A percentile compares a stretch with the other conserved stretches of the same genome.
phyloP scores from a whole-genome alignment of 1,140 invertebrate species.

The Drosophila ambigua region DNA sequence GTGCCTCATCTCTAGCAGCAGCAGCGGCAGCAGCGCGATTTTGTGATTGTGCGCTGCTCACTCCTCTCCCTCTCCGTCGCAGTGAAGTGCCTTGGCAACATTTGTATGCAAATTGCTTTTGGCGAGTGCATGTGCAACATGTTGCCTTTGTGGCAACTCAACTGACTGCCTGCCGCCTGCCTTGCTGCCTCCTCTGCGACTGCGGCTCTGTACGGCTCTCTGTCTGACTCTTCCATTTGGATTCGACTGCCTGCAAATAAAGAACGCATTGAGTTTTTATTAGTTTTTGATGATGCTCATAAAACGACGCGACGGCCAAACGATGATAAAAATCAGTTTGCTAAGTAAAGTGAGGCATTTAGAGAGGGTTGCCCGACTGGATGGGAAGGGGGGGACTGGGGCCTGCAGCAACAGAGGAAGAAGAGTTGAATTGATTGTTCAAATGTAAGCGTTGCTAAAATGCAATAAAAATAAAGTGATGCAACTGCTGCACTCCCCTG shows the following conservation, averaged over 20 bases:
- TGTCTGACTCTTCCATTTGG: no score
- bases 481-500: conserved; percentile 13
- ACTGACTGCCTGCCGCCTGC: background rate
- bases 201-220: no score
- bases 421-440: conserved; percentile 65
- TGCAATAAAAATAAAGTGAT: conserved; percentile 62
- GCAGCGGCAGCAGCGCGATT: no score
- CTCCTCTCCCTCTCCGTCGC: background rate
- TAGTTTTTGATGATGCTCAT: conserved; percentile 82
- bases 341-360: conserved; percentile 79
- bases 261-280: conserved; percentile 82
- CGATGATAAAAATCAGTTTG: conserved; percentile 81
- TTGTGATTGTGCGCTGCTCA: background rate
- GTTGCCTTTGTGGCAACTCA: conserved; percentile 49
- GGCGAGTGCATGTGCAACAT: conserved; percentile 76
- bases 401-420: background rate
- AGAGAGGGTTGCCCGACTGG: conserved; percentile 1
- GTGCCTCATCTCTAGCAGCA: background rate
- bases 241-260: conserved; percentile 72
- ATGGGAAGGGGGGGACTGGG: background rate
- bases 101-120: conserved; percentile 78
- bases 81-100: conserved; percentile 76
- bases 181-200: background rate
- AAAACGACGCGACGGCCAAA: conserved; percentile 73
- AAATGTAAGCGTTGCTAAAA: conserved; percentile 72